Evolutionary conservation across 2,797 vertebrate species (phyloP).

Genomic region (Pantherophis vulpinus): DNA sequence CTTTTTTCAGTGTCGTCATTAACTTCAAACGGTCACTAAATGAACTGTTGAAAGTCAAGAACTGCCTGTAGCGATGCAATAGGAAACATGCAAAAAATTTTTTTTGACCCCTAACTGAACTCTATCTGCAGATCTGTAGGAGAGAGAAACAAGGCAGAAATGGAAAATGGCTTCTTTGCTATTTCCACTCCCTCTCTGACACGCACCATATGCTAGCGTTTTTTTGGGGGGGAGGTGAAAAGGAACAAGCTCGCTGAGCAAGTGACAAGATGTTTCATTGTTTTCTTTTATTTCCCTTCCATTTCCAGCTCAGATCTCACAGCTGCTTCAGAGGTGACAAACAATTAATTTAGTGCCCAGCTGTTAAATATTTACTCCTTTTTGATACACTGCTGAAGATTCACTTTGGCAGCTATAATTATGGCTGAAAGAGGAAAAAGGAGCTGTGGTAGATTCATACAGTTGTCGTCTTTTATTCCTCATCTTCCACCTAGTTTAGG

Average conservation of each 20-base stretch:
- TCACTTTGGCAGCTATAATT: conserved; percentile 54
- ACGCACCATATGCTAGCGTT: conserved; percentile 57
- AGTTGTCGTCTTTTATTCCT: not conserved
- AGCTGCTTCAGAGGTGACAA: conserved; percentile 56
- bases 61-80: not conserved
- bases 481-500: not conserved
- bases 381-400: conserved; percentile 52
- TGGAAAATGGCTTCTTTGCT: conserved; percentile 8
- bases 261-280: conserved; percentile 54
- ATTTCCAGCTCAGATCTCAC: conserved; percentile 58
- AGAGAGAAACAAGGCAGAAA: conserved; percentile 12
- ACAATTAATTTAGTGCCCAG: conserved; percentile 61
- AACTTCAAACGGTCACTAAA: no score
- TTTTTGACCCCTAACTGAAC: not conserved
- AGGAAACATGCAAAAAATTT: not conserved
- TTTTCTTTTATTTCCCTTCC: conserved; percentile 44
- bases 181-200: conserved; percentile 48
- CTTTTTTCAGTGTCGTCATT: no score
- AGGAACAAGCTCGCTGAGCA: conserved; percentile 53
- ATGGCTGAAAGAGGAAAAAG: conserved; percentile 44
- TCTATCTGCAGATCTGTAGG: conserved; percentile 4
- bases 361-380: conserved; percentile 60
- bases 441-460: conserved; percentile 43
- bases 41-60: no score
- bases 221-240: conserved; percentile 57